Percentiles rank a stretch among this genome's conserved stretches.
Evolutionary conservation across 2,888 invertebrate genomes (phyloP).

Genomic region (Cerastis leucographa): DNA sequence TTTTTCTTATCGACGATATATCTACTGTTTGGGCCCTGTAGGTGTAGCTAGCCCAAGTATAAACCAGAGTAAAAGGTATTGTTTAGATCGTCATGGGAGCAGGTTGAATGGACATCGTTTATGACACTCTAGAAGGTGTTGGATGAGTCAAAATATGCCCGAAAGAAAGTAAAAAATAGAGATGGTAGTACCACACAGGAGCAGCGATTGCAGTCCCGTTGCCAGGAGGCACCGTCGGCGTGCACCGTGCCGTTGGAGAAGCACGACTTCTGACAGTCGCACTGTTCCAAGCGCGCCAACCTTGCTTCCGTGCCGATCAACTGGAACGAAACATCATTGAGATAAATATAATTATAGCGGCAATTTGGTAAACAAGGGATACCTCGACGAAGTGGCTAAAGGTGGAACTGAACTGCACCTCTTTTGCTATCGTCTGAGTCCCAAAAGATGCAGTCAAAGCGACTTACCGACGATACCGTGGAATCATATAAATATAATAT

Average conservation of each 20-base stretch:
- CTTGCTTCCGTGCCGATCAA: conserved; percentile 95
- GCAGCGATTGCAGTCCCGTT: conserved; percentile 96
- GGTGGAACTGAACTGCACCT: neutral
- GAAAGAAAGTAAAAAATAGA: neutral
- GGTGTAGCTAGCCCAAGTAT: neutral
- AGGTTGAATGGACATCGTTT: neutral
- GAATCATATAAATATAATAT: too few relatives aligned
- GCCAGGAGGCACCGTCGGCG: conserved; percentile 96
- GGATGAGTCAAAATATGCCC: neutral
- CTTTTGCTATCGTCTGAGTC: neutral
- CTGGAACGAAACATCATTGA: conserved; percentile 84
- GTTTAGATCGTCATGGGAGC: neutral
- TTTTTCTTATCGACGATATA: neutral
- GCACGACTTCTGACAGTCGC: conserved; percentile 97
- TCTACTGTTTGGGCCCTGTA: neutral
- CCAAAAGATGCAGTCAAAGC: neutral
- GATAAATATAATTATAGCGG: neutral
- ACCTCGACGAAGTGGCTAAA: neutral
- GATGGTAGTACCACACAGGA: conserved; percentile 93
- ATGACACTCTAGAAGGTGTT: neutral
- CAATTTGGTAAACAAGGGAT: neutral
- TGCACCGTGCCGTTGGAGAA: conserved; percentile 94
- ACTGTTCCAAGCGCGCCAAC: conserved; percentile 95
- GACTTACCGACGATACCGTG: neutral
- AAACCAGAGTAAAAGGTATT: neutral